phyloP scores from a whole-genome alignment of 2,113 vertebrate genomes.

The Pycnonotus jocosus region DNA sequence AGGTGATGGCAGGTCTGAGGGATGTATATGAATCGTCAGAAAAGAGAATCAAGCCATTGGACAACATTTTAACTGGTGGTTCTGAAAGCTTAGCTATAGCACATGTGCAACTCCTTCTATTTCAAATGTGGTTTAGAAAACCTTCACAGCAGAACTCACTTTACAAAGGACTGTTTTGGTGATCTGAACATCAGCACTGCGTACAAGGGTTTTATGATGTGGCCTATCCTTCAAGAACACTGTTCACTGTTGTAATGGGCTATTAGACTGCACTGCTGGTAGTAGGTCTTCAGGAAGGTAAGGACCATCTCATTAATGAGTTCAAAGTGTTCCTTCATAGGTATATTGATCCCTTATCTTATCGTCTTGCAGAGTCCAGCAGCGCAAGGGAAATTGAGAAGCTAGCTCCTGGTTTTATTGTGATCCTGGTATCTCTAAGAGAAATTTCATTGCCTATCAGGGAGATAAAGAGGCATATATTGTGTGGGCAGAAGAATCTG shows the following conservation, averaged over 20 bases:
- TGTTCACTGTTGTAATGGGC: background rate
- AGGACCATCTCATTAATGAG: background rate
- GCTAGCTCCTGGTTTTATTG: slow-evolving; percentile 62
- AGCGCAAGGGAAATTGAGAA: background rate
- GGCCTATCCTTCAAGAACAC: background rate
- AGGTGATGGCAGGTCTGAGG: background rate
- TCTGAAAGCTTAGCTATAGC: background rate
- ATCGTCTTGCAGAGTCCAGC: slow-evolving; percentile 20
- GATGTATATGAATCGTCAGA: background rate
- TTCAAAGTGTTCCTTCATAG: background rate
- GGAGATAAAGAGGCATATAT: slow-evolving; percentile 62
- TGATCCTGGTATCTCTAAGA: slow-evolving; percentile 60
- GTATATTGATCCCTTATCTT: background rate
- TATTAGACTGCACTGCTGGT: background rate
- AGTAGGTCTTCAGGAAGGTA: background rate
- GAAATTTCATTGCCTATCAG: slow-evolving; percentile 67
- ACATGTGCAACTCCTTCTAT: background rate
- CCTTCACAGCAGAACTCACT: background rate
- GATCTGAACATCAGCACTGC: background rate
- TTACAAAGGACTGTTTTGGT: background rate
- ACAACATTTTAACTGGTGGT: background rate
- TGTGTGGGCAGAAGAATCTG: slow-evolving; percentile 62
- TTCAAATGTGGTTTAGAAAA: background rate
- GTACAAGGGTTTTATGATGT: background rate
- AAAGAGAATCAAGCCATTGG: background rate